phyloP scores from a whole-genome alignment of 2,888 invertebrate species.

The Eueremaeus valkanovi region DNA sequence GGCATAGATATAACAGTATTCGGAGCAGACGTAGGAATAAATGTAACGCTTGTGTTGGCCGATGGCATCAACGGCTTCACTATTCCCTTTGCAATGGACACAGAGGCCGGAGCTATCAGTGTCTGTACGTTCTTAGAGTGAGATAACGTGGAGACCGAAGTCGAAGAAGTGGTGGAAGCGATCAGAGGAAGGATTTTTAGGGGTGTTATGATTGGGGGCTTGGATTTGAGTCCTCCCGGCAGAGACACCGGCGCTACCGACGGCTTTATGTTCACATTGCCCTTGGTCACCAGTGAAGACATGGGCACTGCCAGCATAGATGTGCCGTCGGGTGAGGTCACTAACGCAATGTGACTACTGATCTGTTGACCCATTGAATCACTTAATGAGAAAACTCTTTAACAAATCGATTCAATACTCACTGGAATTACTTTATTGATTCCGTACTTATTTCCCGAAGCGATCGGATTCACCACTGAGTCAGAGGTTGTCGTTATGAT shows the following conservation, averaged over 20 bases:
- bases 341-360: slow-evolving; percentile 35
- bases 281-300: slow-evolving; percentile 6
- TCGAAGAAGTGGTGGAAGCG: slow-evolving; percentile 2
- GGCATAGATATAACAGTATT: too few species aligned
- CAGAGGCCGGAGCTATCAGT: slow-evolving; percentile 1
- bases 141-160: slow-evolving; percentile 22
- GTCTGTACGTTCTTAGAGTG: slow-evolving; percentile 23
- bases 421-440: slow-evolving; percentile 32
- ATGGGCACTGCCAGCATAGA: slow-evolving; percentile 30
- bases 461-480: not conserved
- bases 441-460: not conserved
- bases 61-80: not conserved
- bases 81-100: not conserved
- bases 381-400: not conserved
- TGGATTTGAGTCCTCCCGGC: not conserved
- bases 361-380: not conserved
- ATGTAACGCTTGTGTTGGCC: not conserved
- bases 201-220: not conserved
- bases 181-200: slow-evolving; percentile 20
- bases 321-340: slow-evolving; percentile 31
- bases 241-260: not conserved
- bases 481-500: slow-evolving; percentile 14
- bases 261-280: slow-evolving; percentile 17
- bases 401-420: not conserved
- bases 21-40: too few species aligned